phyloP scores from a whole-genome alignment of 1,140 invertebrate species.

The Brachionus angularis region DNA sequence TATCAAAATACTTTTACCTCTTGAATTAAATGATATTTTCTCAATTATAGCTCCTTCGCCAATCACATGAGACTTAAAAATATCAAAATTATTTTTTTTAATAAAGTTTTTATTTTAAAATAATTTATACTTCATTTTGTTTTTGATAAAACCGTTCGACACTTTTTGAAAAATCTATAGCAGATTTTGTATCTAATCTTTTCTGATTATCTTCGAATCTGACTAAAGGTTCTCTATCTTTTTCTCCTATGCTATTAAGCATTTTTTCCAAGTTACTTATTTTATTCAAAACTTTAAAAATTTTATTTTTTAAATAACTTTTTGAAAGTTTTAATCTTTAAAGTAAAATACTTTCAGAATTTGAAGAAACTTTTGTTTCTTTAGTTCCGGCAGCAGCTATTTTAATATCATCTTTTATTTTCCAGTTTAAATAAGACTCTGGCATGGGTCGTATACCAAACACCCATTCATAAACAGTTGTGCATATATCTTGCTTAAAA shows the following conservation, averaged over 20 bases:
- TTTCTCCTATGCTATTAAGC: conserved; percentile 5
- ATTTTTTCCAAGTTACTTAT: conserved; percentile 26
- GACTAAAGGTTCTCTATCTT: not conserved
- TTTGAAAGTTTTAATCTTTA: not conserved
- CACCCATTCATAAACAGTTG: conserved; percentile 29
- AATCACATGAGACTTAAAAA: conserved; percentile 12
- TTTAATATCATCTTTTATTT: conserved; percentile 37
- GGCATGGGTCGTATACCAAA: conserved; percentile 18
- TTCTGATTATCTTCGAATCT: not conserved
- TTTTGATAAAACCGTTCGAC: too few species aligned
- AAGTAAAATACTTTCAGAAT: conserved; percentile 20
- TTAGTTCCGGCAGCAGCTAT: too few species aligned
- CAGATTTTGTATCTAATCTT: too few species aligned
- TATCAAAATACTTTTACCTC: conserved; percentile 19
- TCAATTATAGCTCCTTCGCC: conserved; percentile 34
- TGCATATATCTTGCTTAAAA: conserved; percentile 27
- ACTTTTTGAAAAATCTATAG: too few species aligned
- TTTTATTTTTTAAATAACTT: not conserved
- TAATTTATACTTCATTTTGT: too few species aligned
- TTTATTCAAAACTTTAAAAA: conserved; percentile 17
- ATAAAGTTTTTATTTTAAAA: not conserved
- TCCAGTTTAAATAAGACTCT: conserved; percentile 36
- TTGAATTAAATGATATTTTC: conserved; percentile 6
- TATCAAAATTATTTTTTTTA: not conserved
- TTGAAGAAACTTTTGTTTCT: conserved; percentile 22